Percentiles rank a stretch among this genome's conserved stretches.
Evolutionary conservation across 2,113 vertebrate genomes (phyloP).

Genomic region (Cromileptes altivelis): DNA sequence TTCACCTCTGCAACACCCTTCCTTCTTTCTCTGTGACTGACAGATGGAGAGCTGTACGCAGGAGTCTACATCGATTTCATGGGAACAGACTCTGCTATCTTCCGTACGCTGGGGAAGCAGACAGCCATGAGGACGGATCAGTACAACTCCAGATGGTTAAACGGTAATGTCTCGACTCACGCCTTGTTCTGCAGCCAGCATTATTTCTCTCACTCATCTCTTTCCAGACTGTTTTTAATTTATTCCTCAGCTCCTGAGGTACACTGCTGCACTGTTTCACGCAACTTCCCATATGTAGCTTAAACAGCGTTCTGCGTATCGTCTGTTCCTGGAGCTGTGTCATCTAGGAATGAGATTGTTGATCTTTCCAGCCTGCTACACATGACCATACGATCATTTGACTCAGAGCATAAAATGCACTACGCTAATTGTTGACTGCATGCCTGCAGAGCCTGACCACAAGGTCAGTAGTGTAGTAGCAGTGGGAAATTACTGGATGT

Average conservation of each 20-base stretch:
- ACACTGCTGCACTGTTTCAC: constrained; percentile 6
- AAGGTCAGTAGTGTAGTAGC: constrained; percentile 47
- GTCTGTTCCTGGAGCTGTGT: background rate
- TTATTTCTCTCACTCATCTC: constrained; percentile 34
- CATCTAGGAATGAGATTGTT: constrained; percentile 33
- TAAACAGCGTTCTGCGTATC: background rate
- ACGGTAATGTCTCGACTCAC: constrained; percentile 85
- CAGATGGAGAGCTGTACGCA: constrained; percentile 98
- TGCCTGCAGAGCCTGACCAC: constrained; percentile 45
- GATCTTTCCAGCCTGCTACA: constrained; percentile 31
- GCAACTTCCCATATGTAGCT: background rate
- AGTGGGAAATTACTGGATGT: constrained; percentile 45
- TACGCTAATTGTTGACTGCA: constrained; percentile 41
- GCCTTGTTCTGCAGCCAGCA: constrained; percentile 49
- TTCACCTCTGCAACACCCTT: constrained; percentile 40
- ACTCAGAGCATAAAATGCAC: constrained; percentile 36
- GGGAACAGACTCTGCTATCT: constrained; percentile 98
- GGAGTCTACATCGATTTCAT: constrained; percentile 99
- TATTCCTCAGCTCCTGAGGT: constrained; percentile 27
- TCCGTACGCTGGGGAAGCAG: constrained; percentile 97
- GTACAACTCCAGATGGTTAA: constrained; percentile 99
- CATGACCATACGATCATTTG: constrained; percentile 40
- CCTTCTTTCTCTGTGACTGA: constrained; percentile 58
- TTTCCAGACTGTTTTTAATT: constrained; percentile 44
- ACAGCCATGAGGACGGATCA: constrained; percentile 99